Evolutionary conservation across 2,888 invertebrate genomes (phyloP), one percentile per base, ranked within the genome.

Genomic region (Drosophila aldrichi): DNA sequence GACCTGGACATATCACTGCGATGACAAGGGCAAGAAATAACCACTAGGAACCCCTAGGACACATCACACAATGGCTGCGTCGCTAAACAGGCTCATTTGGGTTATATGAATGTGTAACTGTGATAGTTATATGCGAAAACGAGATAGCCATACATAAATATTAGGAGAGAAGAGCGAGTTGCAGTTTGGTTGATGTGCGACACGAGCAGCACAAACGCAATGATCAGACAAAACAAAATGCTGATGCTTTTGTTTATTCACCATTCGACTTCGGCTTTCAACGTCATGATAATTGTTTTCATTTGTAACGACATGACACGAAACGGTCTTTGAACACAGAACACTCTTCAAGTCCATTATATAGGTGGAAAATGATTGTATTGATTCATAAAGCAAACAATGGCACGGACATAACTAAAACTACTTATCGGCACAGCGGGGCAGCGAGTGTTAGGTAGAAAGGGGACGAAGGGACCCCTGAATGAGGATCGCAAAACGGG

Each of bases 371-470:
- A 81, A 79, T 87, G 52, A 87, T 81, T 89, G 80, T 72, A 80
- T 88, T 82, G 78, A 84, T 79, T 76, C 56, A 73, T 56, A 72
- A 67, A 66, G 49, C 60, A 73, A 74, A 89, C 78, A 89, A 84
- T 77, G 61, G 61, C 43, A 54, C 43, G 44, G 44, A 76, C 74
- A 79, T 65, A 68, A 77, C 76, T 62, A 62, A 86, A 62, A 81
- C 77, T 90, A 87, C 91, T 90, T 90, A 87, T 73, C 72, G 68
- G 71, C 89, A 72, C 83, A 83, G 79, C 80, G 74, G 76, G 76
- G 66, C 51, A 60, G 34, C 48, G 22, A 36, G 0, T 36, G 57
- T 44, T 43, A 56, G 56, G 56, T 32, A 56, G 16, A 25, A 14
- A 69, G 58, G 38, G 49, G 46, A 41, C 34, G 58, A 20, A 25